These are phyloP conservation scores for Miniopterus natalensis DNA, from an alignment of 2,113 vertebrate species.

Conservation along the genomic window DNA sequence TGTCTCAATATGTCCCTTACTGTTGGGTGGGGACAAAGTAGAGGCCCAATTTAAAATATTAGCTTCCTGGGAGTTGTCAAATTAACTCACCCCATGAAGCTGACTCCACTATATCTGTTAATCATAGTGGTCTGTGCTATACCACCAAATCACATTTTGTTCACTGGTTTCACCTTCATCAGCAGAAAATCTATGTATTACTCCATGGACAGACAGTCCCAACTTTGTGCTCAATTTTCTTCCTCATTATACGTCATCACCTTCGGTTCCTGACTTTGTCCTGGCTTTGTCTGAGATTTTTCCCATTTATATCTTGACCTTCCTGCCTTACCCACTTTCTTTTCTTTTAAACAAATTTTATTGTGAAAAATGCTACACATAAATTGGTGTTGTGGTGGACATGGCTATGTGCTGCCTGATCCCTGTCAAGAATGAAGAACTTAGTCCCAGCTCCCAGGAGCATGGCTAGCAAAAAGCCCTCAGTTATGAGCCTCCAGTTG, in stretches of 20 bases:
- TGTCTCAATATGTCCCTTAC: background rate
- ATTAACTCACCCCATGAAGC: background rate
- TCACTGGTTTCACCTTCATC: conserved; percentile 21
- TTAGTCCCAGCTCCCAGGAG: background rate
- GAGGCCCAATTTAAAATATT: background rate
- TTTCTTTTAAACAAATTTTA: background rate
- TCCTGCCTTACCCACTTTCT: conserved; percentile 11
- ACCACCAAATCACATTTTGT: background rate
- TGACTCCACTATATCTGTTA: conserved; percentile 23
- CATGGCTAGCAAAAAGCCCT: background rate
- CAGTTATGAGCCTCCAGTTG: background rate
- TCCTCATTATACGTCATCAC: background rate
- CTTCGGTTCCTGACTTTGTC: conserved; percentile 19
- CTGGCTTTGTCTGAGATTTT: conserved; percentile 4
- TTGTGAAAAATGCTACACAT: conserved; percentile 6
- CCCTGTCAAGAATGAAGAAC: background rate
- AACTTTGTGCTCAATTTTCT: background rate
- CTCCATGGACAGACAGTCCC: background rate
- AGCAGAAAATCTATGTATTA: background rate
- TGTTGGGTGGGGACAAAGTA: background rate
- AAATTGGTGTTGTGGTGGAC: background rate
- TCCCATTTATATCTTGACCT: background rate
- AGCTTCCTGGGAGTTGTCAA: conserved; percentile 59
- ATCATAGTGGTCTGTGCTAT: background rate
- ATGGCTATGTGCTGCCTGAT: background rate